phyloP scores from a whole-genome alignment of 2,888 invertebrate genomes.

The Melieria picta region DNA sequence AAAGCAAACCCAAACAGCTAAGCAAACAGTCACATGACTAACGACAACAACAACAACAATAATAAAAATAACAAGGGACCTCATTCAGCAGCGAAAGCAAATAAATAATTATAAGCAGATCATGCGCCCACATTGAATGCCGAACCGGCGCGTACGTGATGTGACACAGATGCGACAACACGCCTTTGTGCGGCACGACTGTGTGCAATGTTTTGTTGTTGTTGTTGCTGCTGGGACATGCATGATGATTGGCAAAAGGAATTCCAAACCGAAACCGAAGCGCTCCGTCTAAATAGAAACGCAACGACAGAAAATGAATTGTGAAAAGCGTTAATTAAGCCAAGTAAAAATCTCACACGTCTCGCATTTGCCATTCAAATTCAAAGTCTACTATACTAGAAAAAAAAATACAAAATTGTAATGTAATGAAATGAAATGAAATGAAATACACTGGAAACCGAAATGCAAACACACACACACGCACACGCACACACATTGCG shows the following conservation, averaged over 20 bases:
- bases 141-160: no score
- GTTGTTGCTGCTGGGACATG: background rate
- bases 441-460: background rate
- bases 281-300: background rate
- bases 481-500: background rate
- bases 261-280: background rate
- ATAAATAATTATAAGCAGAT: no score
- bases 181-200: no score
- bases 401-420: background rate
- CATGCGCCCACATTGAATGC: no score
- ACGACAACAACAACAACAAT: no score
- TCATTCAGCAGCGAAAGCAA: no score
- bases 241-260: background rate
- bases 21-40: no score
- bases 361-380: background rate
- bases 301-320: background rate
- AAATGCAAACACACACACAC: background rate
- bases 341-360: constrained; percentile 40
- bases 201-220: no score
- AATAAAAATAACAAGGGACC: no score
- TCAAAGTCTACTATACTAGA: no score
- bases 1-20: background rate
- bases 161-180: no score
- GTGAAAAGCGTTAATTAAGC: constrained; percentile 41
- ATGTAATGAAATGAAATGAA: background rate